A percentile compares a stretch with the other conserved stretches of the same genome.
phyloP scores from a whole-genome alignment of 2,888 invertebrate species.

The Mycalesis mineus region DNA sequence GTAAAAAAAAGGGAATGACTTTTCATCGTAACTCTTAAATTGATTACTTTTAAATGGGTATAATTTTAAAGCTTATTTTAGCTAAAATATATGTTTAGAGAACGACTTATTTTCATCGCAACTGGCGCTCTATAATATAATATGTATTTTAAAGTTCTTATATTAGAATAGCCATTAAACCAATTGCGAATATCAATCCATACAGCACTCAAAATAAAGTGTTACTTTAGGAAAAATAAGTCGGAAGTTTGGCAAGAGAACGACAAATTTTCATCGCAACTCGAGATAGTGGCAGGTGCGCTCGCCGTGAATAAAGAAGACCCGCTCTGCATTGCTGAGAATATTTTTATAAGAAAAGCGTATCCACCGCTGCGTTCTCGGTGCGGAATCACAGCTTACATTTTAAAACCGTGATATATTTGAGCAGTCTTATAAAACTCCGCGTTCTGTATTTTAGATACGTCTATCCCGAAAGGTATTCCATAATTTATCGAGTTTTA shows the following conservation, averaged over 20 bases:
- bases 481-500: background rate
- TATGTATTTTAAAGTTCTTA: no score
- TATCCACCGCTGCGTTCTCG: conserved; percentile 40
- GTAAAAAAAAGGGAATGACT: no score
- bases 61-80: no score
- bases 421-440: conserved; percentile 25
- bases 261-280: conserved; percentile 67
- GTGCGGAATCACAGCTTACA: conserved; percentile 50
- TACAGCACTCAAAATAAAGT: conserved; percentile 36
- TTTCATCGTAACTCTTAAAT: no score
- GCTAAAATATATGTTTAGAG: no score
- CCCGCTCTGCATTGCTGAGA: conserved; percentile 42
- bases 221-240: conserved; percentile 52
- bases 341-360: conserved; percentile 61
- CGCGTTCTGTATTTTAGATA: background rate
- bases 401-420: conserved; percentile 34
- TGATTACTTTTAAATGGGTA: no score
- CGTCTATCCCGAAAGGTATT: background rate
- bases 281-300: conserved; percentile 53
- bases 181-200: no score
- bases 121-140: no score
- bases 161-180: conserved; percentile 5
- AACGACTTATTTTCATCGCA: no score
- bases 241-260: conserved; percentile 61
- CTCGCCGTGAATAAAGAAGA: conserved; percentile 58